Conservation (phyloP, 2,113 vertebrate species). For the Ardeotis arabs region DNA sequence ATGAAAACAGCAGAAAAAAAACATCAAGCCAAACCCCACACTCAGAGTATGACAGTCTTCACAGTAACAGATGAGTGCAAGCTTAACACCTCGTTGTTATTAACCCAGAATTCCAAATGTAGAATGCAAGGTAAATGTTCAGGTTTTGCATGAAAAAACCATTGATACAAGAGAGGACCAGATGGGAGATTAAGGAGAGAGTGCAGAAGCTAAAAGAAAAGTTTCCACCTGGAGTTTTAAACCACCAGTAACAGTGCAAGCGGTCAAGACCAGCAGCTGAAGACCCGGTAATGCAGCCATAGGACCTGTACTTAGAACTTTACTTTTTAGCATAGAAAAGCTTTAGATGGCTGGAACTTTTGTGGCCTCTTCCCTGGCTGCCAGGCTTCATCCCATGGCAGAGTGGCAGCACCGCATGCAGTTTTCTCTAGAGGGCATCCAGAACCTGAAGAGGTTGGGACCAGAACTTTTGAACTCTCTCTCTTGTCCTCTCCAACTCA, state of each 20-base stretch:
- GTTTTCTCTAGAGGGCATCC: not conserved
- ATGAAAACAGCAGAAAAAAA: not conserved
- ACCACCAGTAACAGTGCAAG: not conserved
- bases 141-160: not conserved
- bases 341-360: not conserved
- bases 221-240: not conserved
- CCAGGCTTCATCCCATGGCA: not conserved
- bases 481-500: not conserved
- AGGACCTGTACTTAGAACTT: not conserved
- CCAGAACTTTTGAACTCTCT: not conserved
- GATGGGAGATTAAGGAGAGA: not conserved
- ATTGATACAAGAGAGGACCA: not conserved
- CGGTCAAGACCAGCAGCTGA: not conserved
- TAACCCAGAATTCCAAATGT: not conserved
- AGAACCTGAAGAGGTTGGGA: not conserved
- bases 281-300: not conserved
- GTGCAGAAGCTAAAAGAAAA: not conserved
- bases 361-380: not conserved
- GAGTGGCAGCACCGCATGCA: not conserved
- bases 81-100: not conserved
- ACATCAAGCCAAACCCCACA: not conserved
- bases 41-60: not conserved
- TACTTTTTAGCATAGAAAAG: not conserved
- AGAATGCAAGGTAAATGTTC: not conserved
- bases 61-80: not conserved